Conservation (phyloP, 2,888 invertebrate species). For the Andrena flavipes region DNA sequence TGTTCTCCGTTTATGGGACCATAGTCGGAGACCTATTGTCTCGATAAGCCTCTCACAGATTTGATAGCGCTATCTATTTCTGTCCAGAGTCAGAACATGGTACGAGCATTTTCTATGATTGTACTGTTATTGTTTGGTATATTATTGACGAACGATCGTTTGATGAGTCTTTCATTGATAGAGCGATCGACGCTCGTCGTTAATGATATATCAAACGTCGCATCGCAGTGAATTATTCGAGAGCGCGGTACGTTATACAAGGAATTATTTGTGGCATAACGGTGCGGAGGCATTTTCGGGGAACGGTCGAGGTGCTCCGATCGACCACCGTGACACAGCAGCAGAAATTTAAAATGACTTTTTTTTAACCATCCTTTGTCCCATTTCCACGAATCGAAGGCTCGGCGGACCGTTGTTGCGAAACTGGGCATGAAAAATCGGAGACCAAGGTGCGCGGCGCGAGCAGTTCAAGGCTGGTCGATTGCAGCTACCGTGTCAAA, state of each 20-base stretch:
- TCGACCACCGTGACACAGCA: background rate
- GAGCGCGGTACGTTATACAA: no score
- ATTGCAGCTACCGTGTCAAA: slow-evolving; percentile 9
- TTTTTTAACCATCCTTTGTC: background rate
- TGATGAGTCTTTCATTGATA: no score
- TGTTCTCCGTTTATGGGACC: background rate
- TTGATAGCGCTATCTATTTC: background rate
- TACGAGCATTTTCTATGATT: no score
- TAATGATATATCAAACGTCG: no score
- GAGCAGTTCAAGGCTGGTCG: slow-evolving; percentile 30
- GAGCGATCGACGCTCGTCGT: no score
- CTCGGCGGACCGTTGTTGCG: background rate
- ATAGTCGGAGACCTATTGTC: slow-evolving; percentile 1
- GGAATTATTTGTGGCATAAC: no score
- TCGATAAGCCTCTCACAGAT: background rate
- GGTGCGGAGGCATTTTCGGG: no score
- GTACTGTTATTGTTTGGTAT: no score
- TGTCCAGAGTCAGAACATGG: background rate
- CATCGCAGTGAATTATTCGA: no score
- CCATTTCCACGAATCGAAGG: slow-evolving; percentile 18
- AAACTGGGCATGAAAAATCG: slow-evolving; percentile 5
- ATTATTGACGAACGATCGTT: no score
- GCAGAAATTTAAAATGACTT: background rate
- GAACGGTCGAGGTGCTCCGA: background rate
- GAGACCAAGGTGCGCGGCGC: background rate